Percentiles rank a stretch among this genome's conserved stretches.
Conservation (phyloP, 2,797 vertebrate genomes). For the Gouania willdenowi region DNA sequence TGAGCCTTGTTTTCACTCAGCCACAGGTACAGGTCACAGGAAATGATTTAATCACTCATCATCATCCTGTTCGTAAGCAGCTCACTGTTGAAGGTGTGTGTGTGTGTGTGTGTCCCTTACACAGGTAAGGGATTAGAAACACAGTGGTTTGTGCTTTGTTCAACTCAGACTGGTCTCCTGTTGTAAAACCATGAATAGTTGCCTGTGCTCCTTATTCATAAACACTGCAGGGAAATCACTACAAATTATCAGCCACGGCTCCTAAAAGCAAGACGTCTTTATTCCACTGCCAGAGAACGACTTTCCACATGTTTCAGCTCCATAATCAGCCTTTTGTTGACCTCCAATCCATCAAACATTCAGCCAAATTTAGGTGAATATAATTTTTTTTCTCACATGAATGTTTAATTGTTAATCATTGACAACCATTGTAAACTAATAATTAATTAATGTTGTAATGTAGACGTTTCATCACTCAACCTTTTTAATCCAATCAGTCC, state of each 20-base stretch:
- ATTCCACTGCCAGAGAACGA: too few species aligned
- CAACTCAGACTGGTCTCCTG: conserved; percentile 36
- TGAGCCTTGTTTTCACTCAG: conserved; percentile 24
- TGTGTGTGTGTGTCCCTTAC: not conserved
- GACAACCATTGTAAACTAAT: too few species aligned
- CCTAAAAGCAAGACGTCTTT: not conserved
- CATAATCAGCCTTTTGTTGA: too few species aligned
- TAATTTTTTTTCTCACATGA: too few species aligned
- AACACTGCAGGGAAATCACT: conserved; percentile 15
- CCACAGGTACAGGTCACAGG: conserved; percentile 22
- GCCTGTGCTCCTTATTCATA: conserved; percentile 31
- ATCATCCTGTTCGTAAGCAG: conserved; percentile 24
- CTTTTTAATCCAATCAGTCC: too few species aligned
- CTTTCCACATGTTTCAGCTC: too few species aligned
- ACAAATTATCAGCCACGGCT: conserved; percentile 12
- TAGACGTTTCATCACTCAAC: too few species aligned
- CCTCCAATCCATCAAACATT: too few species aligned
- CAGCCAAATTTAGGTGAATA: too few species aligned
- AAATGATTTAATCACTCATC: conserved; percentile 44
- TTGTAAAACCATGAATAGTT: conserved; percentile 41
- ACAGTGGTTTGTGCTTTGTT: conserved; percentile 48
- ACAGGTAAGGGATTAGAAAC: conserved; percentile 33
- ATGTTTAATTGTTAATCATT: too few species aligned
- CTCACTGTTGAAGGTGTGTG: conserved; percentile 10
- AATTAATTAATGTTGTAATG: too few species aligned